Evolutionary conservation across 2,888 invertebrate species (phyloP).

Genomic region (Myopa testacea): DNA sequence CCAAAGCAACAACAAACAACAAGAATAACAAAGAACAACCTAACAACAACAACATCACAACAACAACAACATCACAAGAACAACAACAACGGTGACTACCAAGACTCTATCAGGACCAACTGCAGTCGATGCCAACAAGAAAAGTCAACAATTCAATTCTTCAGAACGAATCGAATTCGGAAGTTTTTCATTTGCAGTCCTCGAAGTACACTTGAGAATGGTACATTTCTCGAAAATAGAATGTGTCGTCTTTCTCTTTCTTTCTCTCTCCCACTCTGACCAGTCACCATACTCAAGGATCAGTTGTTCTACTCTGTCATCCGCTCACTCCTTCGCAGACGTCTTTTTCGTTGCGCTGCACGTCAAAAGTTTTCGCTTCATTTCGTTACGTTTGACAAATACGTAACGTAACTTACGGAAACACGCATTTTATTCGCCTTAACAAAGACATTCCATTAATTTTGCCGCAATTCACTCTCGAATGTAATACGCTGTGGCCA

Average conservation of each 20-base stretch:
- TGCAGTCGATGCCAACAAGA: not conserved
- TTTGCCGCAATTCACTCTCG: constrained; percentile 2
- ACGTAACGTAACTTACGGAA: constrained; percentile 8
- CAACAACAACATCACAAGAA: not conserved
- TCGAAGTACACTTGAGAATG: constrained; percentile 2
- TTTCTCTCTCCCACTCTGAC: not conserved
- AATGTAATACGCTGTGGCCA: not conserved
- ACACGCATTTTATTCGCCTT: not conserved
- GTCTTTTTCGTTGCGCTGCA: not conserved
- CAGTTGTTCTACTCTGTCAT: not conserved
- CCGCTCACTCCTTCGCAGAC: not conserved
- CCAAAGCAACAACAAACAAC: not conserved
- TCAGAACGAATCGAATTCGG: constrained; percentile 19
- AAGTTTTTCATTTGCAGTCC: constrained; percentile 1
- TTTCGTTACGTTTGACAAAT: constrained; percentile 23
- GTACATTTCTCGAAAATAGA: constrained; percentile 4
- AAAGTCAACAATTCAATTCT: not conserved
- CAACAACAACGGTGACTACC: no score
- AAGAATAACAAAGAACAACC: not conserved
- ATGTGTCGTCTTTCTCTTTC: not conserved
- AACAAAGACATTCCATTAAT: constrained; percentile 15
- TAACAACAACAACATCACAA: not conserved
- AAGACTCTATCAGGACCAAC: not conserved
- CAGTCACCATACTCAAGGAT: not conserved
- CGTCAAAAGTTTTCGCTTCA: constrained; percentile 13